Base-by-base conservation (phyloP, 2,113 vertebrate genomes). In the Meleagris gallopavo region DNA sequence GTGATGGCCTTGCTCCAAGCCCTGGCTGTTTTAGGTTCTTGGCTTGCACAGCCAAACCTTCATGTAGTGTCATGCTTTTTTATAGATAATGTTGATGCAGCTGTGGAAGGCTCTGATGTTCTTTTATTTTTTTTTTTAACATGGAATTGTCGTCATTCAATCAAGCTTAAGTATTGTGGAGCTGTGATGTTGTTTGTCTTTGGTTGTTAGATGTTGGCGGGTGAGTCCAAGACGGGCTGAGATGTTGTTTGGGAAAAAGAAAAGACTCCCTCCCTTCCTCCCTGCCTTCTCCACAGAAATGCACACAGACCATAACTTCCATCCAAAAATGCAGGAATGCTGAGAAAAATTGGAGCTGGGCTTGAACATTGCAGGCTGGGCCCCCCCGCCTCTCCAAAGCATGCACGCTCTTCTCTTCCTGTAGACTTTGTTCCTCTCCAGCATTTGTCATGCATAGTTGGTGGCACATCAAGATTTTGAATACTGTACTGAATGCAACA, bases 81-180 rank as follows among this genome's bases (percentile, higher is more conserved):
- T n/a, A 34, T 48, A 89, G 94, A 89, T 87, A 82, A 94, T 97
- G 96, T 97, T 97, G 97, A 95, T 92, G 93, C 97, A 97, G 97
- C 98, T 97, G 97, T 58, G 93, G 84, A 92, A 89, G 85, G 57
- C 72, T 97, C 96, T 96, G 96, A 82, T 88, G 90, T 91, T 95
- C 48, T 38, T 54, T n/a, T n/a, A n/a, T n/a, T 92, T 50, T 50
- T 94, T 96, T 79, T 82, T 90, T 93, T 71, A 95, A 77, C 38
- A 7, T 71, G 76, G 80, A 71, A 92, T 93, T 69, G 83, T 97
- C 86, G 86, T 96, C 92, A 89, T 94, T 96, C 54, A 58, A 41
- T 91, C 46, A 66, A 90, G 89, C 67, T 83, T 65, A 84, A 86
- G 83, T 58, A 54, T 92, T 88, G 77, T 88, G 54, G 36, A 93